Evolutionary conservation across 2,888 invertebrate species (phyloP).

Genomic region (Merodon equestris): DNA sequence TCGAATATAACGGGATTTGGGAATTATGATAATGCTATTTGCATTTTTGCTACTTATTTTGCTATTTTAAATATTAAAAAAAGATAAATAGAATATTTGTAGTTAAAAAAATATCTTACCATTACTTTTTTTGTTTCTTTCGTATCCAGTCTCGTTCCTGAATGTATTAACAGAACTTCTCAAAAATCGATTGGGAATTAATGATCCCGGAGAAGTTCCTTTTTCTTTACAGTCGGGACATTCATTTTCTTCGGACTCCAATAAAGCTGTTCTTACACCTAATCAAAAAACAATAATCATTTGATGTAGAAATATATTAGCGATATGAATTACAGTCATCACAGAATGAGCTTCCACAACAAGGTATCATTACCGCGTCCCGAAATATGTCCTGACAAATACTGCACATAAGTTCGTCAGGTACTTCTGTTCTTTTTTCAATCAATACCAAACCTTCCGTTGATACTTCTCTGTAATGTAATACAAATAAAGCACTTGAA

Average conservation of each 20-base stretch:
- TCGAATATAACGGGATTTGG: too few relatives aligned
- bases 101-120: conserved; percentile 29
- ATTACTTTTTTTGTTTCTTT: conserved; percentile 77
- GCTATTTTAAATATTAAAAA: background rate
- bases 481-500: too few relatives aligned
- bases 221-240: conserved; percentile 97
- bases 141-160: conserved; percentile 94
- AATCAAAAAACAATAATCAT: conserved; percentile 57
- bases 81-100: background rate
- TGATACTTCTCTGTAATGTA: conserved; percentile 32
- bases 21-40: too few relatives aligned
- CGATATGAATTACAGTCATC: conserved; percentile 88
- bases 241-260: conserved; percentile 96
- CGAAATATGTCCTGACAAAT: conserved; percentile 94
- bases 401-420: conserved; percentile 94
- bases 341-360: conserved; percentile 98
- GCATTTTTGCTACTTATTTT: too few relatives aligned
- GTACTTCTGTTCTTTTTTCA: conserved; percentile 85
- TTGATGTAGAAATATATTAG: background rate
- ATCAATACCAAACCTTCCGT: conserved; percentile 6
- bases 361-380: conserved; percentile 98
- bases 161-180: conserved; percentile 93
- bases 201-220: conserved; percentile 93
- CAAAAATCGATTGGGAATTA: conserved; percentile 95
- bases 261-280: conserved; percentile 92